These are phyloP conservation scores for Allolobophora icterica DNA, from an alignment of 2,888 invertebrate genomes.

Conservation along the genomic window DNA sequence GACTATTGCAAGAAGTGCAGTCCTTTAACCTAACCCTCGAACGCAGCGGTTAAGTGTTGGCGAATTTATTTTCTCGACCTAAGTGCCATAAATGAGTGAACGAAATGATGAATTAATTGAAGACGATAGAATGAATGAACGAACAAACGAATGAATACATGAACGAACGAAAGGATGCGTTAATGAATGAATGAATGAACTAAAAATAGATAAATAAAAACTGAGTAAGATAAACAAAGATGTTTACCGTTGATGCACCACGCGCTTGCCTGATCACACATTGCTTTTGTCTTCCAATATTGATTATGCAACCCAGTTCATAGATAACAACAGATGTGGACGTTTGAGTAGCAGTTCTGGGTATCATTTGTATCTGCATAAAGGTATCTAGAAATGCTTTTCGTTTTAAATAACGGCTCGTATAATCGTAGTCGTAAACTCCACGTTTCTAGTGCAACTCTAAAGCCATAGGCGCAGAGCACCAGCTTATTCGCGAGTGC, in stretches of 20 bases:
- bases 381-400: background rate
- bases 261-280: background rate
- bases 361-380: background rate
- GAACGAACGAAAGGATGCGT: background rate
- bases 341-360: background rate
- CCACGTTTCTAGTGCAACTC: no score
- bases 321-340: background rate
- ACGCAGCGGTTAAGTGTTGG: no score
- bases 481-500: no score
- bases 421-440: no score
- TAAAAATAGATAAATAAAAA: background rate
- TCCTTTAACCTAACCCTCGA: no score
- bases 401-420: background rate
- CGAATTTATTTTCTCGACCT: no score
- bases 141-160: no score
- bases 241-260: background rate
- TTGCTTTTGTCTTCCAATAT: background rate
- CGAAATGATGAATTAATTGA: no score
- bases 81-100: no score
- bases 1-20: no score
- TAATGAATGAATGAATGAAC: background rate
- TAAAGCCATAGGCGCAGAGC: no score
- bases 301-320: background rate
- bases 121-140: no score
- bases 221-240: background rate